A percentile compares a stretch with the other conserved stretches of the same genome.
Evolutionary conservation across 2,888 invertebrate genomes (phyloP).

Genomic region (Didymodactylos carnosus): DNA sequence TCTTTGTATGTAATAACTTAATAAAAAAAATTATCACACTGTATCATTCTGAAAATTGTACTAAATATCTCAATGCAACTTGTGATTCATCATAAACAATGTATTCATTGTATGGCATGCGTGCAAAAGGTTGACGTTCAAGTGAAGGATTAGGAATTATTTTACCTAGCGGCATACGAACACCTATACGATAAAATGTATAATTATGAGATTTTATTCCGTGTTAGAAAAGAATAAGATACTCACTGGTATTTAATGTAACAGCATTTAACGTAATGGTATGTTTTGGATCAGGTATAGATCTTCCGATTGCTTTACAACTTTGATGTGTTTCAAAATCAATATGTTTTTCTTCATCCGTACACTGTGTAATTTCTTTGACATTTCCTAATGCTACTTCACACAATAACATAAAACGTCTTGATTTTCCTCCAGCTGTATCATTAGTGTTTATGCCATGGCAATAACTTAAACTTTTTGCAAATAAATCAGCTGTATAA

Average conservation of each 20-base stretch:
- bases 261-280: neutral
- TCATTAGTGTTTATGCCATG: slow-evolving; percentile 20
- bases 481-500: slow-evolving; percentile 38
- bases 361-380: slow-evolving; percentile 13
- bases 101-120: neutral
- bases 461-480: slow-evolving; percentile 35
- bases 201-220: too few relatives aligned
- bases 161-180: neutral
- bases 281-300: neutral
- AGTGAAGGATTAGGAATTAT: neutral
- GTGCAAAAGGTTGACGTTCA: neutral
- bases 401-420: slow-evolving; percentile 35
- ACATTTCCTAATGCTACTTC: slow-evolving; percentile 33
- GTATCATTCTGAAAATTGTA: too few relatives aligned
- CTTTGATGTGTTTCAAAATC: neutral
- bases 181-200: neutral
- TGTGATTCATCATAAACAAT: neutral
- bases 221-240: neutral
- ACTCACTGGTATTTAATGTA: neutral
- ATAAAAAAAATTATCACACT: too few relatives aligned
- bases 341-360: neutral
- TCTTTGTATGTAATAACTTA: too few relatives aligned
- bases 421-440: neutral
- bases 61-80: neutral
- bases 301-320: neutral